These are phyloP conservation scores for Lasioglossum leucozonium DNA, from an alignment of 2,888 invertebrate genomes.

Conservation along the genomic window DNA sequence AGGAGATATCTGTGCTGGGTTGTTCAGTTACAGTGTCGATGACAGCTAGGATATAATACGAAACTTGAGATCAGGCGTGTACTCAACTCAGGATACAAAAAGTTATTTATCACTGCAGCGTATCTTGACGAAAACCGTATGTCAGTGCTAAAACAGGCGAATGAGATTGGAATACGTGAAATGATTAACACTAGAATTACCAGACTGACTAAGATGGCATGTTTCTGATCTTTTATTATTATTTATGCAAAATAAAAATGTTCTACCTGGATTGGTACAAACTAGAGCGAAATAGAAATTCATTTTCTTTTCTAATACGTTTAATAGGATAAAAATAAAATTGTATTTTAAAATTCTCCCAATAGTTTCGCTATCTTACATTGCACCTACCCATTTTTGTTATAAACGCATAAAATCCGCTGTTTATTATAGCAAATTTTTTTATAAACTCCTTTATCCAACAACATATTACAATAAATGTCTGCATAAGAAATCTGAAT, in stretches of 20 bases:
- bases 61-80: neutral
- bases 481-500: too few relatives aligned
- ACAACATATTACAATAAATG: neutral
- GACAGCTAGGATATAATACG: neutral
- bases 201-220: neutral
- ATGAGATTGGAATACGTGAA: neutral
- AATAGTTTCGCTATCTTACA: neutral
- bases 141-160: conserved; percentile 1
- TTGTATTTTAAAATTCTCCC: neutral
- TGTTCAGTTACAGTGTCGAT: neutral
- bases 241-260: neutral
- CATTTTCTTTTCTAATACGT: neutral
- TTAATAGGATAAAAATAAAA: neutral
- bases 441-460: neutral
- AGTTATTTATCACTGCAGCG: neutral
- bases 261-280: neutral
- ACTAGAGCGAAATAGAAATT: neutral
- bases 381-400: neutral
- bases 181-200: neutral
- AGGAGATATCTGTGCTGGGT: neutral
- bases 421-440: neutral
- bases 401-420: neutral
- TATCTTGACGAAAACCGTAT: neutral
- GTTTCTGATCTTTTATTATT: neutral
- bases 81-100: conserved; percentile 6